Base-by-base conservation (phyloP, 2,797 vertebrate species). In the Allobates femoralis region DNA sequence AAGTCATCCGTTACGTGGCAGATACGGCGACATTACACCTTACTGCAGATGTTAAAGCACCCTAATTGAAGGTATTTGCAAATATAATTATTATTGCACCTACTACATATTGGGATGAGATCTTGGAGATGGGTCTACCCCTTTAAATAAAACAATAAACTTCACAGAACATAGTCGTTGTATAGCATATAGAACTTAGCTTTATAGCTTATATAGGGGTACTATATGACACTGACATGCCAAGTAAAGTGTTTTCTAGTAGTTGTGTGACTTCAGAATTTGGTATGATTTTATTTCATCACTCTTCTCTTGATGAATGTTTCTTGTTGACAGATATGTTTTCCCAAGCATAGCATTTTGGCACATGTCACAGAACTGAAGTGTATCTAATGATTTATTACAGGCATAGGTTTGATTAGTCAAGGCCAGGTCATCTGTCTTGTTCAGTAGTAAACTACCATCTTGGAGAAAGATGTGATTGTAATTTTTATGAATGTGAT, bases 261-360 rank as follows among this genome's bases (percentile, higher is more conserved):
- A 16, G 3, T 11, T 77, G 0, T 0, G 19, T 37, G 53, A 21
- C 53, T 58, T 16, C 50, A 55, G 21, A 14, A 41, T 26, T 7
- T 23, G 3, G 19, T 23, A 58, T 71, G 34, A 23, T 53, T 34
- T 53, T 37, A 23, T 55, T 41, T 71, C 34, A 37, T 71, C 32
- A 34, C 30, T 53, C 26, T 53, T 53, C n/a, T 37, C 15, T 62
- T 86, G 85, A 81, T 81, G 50, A 64, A 81, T 81, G 79, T 34
- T 66, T 46, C n/a, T 28, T 86, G 28, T 30, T 75, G 56, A 66
- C 46, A 53, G 55, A 67, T 85, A 67, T 67, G 75, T 78, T 85
- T 84, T 79, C 23, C 78, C 79, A 76, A 60, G 41, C 55, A 74
- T 76, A 86, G 56, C 62, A 85, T 81, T 86, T 81, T 86, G 69